These are phyloP conservation scores for Protodeltote pygarga DNA, from an alignment of 2,888 invertebrate species.

Conservation along the genomic window DNA sequence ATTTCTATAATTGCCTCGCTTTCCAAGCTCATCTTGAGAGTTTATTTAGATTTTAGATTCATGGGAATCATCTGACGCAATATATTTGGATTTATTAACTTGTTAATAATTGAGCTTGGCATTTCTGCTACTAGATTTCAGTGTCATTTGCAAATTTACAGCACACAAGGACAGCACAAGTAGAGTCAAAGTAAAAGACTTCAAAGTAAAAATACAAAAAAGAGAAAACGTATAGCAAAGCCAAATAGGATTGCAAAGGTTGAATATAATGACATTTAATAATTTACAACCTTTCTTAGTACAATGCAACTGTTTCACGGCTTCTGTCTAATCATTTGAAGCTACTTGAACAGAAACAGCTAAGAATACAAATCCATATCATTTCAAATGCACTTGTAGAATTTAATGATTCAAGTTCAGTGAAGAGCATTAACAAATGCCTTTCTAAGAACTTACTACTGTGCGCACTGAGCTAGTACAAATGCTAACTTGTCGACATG, in stretches of 20 bases:
- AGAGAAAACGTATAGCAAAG: too few species aligned
- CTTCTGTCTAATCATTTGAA: not conserved
- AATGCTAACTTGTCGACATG: slow-evolving; percentile 81
- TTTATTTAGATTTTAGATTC: slow-evolving; percentile 28
- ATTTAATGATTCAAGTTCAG: slow-evolving; percentile 25
- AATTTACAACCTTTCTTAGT: not conserved
- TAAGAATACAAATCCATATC: slow-evolving; percentile 29
- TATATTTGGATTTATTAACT: too few species aligned
- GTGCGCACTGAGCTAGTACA: slow-evolving; percentile 51
- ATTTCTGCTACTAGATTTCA: too few species aligned
- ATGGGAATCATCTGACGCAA: slow-evolving; percentile 29
- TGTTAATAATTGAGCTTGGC: too few species aligned
- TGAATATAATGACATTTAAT: too few species aligned
- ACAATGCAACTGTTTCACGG: too few species aligned
- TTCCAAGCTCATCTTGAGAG: slow-evolving; percentile 33
- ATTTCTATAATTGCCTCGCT: slow-evolving; percentile 48
- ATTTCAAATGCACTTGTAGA: slow-evolving; percentile 20
- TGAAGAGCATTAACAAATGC: slow-evolving; percentile 25
- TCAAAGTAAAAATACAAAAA: too few species aligned
- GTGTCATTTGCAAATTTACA: too few species aligned
- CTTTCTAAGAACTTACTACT: slow-evolving; percentile 59
- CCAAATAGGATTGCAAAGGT: too few species aligned
- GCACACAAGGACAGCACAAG: too few species aligned
- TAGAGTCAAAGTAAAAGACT: too few species aligned
- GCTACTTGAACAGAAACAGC: not conserved